phyloP scores from a whole-genome alignment of 1,140 invertebrate species.

The Pristionchus pacificus region DNA sequence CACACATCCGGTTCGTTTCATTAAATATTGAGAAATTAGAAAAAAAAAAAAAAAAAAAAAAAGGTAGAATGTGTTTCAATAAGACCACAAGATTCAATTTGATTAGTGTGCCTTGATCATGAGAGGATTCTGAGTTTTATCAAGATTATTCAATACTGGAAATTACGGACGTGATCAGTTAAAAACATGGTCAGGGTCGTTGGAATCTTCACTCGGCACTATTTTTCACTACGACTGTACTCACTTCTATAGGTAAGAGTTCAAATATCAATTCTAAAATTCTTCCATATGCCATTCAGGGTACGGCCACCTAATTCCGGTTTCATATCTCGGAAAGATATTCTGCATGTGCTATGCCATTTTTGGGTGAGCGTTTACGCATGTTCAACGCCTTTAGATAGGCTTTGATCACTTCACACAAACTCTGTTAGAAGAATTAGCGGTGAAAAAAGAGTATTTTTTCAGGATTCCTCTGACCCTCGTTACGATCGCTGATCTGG shows the following conservation, averaged over 20 bases:
- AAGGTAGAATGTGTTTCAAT: no score
- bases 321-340: conserved; percentile 18
- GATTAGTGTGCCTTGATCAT: no score
- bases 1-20: background rate
- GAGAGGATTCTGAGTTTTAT: no score
- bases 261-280: background rate
- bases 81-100: no score
- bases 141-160: no score
- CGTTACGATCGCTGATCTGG: conserved; percentile 20
- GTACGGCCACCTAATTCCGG: conserved; percentile 24
- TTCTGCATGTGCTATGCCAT: conserved; percentile 27
- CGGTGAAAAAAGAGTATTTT: background rate
- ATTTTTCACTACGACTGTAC: conserved; percentile 21
- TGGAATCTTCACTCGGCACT: conserved; percentile 17
- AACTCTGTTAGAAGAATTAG: background rate
- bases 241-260: conserved; percentile 24
- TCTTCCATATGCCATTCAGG: background rate
- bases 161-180: no score
- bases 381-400: no score
- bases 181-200: conserved; percentile 8
- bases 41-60: no score
- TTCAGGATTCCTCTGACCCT: conserved; percentile 22
- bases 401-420: no score
- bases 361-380: conserved; percentile 7
- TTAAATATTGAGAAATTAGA: no score